Percentiles rank a stretch among this genome's conserved stretches.
phyloP scores from a whole-genome alignment of 2,113 vertebrate genomes.

The Rostratula benghalensis region DNA sequence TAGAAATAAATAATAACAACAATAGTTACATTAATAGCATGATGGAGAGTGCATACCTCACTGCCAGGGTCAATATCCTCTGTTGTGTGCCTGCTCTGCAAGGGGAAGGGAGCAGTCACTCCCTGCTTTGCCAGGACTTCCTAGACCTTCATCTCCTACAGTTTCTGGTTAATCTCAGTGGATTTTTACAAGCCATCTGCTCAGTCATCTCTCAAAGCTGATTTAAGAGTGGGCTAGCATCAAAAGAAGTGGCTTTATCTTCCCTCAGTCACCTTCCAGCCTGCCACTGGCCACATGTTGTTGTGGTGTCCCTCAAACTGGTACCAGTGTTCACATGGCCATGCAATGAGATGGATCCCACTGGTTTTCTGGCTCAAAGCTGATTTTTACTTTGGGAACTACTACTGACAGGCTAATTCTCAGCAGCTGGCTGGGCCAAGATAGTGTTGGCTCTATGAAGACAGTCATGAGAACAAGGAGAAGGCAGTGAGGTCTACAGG shows the following conservation, averaged over 20 bases:
- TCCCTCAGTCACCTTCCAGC: neutral
- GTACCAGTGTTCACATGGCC: fast-evolving
- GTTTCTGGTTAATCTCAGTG: neutral
- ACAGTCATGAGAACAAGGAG: neutral
- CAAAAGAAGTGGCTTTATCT: neutral
- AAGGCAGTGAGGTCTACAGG: neutral
- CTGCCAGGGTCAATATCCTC: neutral
- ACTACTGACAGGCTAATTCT: neutral
- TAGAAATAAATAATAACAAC: neutral
- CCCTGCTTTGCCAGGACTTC: neutral
- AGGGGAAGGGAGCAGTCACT: neutral
- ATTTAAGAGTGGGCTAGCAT: neutral
- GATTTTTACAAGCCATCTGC: neutral
- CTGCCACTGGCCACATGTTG: neutral
- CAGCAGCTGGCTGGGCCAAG: neutral
- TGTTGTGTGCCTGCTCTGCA: neutral
- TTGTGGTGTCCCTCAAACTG: neutral
- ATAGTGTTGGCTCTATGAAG: neutral
- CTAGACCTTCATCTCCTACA: neutral
- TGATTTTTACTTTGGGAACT: neutral
- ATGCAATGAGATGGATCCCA: neutral
- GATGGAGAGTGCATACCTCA: neutral
- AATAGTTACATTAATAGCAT: too few species aligned
- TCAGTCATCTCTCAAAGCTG: neutral
- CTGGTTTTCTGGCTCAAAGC: neutral